Evolutionary conservation across 2,888 invertebrate genomes (phyloP), one percentile per base, ranked within the genome.

Genomic region (Metellina segmentata): DNA sequence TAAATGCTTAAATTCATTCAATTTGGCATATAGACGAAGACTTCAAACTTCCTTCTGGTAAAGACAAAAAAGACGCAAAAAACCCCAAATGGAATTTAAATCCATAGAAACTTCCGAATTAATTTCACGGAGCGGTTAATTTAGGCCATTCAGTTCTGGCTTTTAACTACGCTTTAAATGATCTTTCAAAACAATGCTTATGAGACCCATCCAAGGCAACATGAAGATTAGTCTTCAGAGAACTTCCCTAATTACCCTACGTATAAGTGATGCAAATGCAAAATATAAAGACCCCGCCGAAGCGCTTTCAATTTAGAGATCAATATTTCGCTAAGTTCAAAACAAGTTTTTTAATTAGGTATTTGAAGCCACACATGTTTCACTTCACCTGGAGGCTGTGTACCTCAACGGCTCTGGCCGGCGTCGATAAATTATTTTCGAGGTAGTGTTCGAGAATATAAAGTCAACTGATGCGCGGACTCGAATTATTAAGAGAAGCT

Each of bases 331-430:
- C 16, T 34, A 16, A 71, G 48, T 75, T 61, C 49, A 61, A 75
- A 78, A 81, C 71, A 87, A 79, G 87, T 87, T 87, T 87, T 79
- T 79, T 87, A 87, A 87, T 87, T 87, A 87, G 72, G 19, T 34
- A 71, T 87, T 53, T n/a, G 19, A 52, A 11, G 52, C 11, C 34
- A 20, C 72, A 74, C 53, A n/a, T 72, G 71, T 79, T 79, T 52
- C 19, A 16, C 48, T 71, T 71, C 20, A 70, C 52, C 48, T 87
- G 51, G 13, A 19, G 83, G 74, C 34, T 13, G 48, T 49, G 48
- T 69, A 74, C 20, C 74, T 48, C 20, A 69, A 11, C 16, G 61
- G 52, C 74, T 34, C 13, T 72, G 61, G 52, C 74, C 34, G 8
- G 71, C 19, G 6, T 51, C 71, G 9, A n/a, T 52, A 6, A 72